phyloP scores from a whole-genome alignment of 2,113 vertebrate species.

The Anoplopoma fimbria region DNA sequence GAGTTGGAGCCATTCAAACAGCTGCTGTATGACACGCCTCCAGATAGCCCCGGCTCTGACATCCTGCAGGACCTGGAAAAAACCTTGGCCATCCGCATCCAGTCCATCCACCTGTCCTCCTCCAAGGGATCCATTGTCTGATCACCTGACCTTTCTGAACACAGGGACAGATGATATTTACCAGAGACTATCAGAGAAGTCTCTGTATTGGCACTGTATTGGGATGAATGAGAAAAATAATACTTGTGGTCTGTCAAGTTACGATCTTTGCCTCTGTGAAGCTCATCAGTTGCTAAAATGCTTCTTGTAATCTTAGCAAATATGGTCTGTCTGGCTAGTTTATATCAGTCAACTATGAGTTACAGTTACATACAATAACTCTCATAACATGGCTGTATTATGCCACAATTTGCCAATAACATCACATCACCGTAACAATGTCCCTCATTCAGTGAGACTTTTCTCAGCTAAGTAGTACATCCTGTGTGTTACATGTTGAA shows the following conservation, averaged over 20 bases:
- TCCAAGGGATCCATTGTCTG: constrained; percentile 98
- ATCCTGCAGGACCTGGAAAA: constrained; percentile 95
- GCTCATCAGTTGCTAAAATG: constrained; percentile 51
- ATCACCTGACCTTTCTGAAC: constrained; percentile 51
- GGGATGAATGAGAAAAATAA: constrained; percentile 15
- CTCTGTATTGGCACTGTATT: constrained; percentile 6
- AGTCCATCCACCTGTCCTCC: constrained; percentile 97
- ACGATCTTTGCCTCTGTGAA: constrained; percentile 46
- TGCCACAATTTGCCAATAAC: constrained; percentile 63
- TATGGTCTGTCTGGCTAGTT: constrained; percentile 60
- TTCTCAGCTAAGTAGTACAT: constrained; percentile 6
- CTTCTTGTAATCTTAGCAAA: constrained; percentile 59
- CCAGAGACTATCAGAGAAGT: background rate
- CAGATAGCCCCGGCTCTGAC: constrained; percentile 88
- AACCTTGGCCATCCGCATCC: constrained; percentile 93
- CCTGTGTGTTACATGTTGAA: constrained; percentile 17
- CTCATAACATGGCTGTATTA: constrained; percentile 39
- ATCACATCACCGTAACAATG: constrained; percentile 32
- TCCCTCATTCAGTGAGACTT: constrained; percentile 31
- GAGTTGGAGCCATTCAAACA: constrained; percentile 97
- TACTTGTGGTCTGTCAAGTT: background rate
- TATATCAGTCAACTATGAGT: constrained; percentile 48
- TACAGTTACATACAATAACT: constrained; percentile 39
- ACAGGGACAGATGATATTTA: background rate
- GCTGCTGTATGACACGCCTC: constrained; percentile 91